These are phyloP conservation scores for Brachyistius frenatus DNA, from an alignment of 2,113 vertebrate species.

Conservation along the genomic window DNA sequence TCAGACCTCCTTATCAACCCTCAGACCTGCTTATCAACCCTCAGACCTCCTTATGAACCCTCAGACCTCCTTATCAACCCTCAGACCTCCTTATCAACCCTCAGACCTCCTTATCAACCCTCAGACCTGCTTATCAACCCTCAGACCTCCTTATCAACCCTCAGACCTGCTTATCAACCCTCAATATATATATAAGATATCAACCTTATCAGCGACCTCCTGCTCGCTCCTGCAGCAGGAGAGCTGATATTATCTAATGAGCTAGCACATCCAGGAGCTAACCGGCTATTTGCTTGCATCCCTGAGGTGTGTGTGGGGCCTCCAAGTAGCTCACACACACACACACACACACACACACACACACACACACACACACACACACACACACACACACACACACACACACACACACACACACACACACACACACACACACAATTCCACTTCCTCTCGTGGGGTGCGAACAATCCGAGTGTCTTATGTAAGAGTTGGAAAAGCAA, in stretches of 20 bases:
- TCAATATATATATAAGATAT: no score
- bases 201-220: no score
- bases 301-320: neutral
- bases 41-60: neutral
- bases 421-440: neutral
- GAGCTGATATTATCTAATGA: conserved; percentile 64
- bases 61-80: no score
- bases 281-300: conserved; percentile 1
- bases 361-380: no score
- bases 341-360: no score
- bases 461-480: conserved; percentile 37
- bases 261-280: conserved; percentile 48
- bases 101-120: no score
- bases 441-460: neutral
- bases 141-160: no score
- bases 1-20: no score
- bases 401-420: neutral
- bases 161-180: no score
- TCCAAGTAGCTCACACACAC: conserved; percentile 1
- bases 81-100: no score
- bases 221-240: neutral
- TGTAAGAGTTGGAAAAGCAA: conserved; percentile 58
- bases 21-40: no score
- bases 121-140: no score
- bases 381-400: neutral